Conservation (phyloP, 2,888 invertebrate species). For the Exephanes ischioxanthus region DNA sequence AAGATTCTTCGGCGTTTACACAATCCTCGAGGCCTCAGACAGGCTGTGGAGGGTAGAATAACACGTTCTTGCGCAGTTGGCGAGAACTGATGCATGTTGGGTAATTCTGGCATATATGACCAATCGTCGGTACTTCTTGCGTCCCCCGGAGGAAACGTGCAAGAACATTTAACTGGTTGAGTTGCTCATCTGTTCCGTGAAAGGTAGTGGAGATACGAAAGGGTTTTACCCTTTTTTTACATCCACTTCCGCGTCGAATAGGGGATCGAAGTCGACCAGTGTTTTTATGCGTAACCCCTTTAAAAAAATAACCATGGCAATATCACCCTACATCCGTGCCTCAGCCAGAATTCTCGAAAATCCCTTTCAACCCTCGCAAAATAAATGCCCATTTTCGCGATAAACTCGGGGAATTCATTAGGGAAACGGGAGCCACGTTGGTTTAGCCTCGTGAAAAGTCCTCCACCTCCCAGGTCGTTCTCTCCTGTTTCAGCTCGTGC, state of each 20-base stretch:
- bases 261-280: no score
- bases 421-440: conserved; percentile 51
- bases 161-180: neutral
- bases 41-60: neutral
- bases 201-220: neutral
- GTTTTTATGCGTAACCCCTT: no score
- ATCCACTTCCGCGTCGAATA: neutral
- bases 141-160: neutral
- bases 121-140: neutral
- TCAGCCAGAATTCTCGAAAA: neutral
- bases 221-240: neutral
- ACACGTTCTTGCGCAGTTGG: conserved; percentile 26
- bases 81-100: conserved; percentile 17
- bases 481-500: conserved; percentile 27
- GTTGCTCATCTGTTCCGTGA: neutral
- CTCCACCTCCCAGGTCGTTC: conserved; percentile 2
- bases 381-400: conserved; percentile 64
- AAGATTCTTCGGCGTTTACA: conserved; percentile 25
- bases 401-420: conserved; percentile 55
- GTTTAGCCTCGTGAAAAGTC: conserved; percentile 51
- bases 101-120: neutral
- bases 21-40: neutral
- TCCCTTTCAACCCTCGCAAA: conserved; percentile 36
- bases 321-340: neutral
- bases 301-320: neutral